Percentiles rank a stretch among this genome's conserved stretches.
These are phyloP conservation scores for Drosophila guanche DNA, from an alignment of 1,140 invertebrate genomes.

Conservation along the genomic window DNA sequence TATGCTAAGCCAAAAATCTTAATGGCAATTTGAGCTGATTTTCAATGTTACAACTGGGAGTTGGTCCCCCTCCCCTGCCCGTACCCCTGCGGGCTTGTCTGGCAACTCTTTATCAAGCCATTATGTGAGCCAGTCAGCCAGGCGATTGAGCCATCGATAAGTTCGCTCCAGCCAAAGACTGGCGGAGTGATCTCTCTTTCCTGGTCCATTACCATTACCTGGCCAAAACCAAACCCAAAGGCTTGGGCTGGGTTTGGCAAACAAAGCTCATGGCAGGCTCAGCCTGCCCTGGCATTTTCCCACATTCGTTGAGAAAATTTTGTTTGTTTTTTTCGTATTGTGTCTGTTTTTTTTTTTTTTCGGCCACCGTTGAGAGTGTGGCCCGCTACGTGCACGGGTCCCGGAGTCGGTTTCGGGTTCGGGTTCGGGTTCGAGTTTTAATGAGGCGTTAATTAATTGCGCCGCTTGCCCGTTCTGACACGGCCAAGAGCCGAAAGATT, in stretches of 20 bases:
- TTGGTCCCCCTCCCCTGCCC: slow-evolving; percentile 30
- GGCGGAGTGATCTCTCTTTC: slow-evolving; percentile 4
- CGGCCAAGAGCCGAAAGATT: slow-evolving; percentile 55
- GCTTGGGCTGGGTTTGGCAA: slow-evolving; percentile 34
- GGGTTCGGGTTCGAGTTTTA: slow-evolving; percentile 61
- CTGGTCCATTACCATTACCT: slow-evolving; percentile 22
- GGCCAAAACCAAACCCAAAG: slow-evolving; percentile 29
- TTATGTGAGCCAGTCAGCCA: slow-evolving; percentile 58
- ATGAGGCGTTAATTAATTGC: slow-evolving; percentile 83
- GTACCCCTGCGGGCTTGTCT: background rate
- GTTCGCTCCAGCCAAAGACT: slow-evolving; percentile 20
- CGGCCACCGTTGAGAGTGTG: slow-evolving; percentile 4
- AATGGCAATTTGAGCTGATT: slow-evolving; percentile 81
- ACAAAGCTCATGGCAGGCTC: slow-evolving; percentile 31
- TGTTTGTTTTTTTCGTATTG: background rate
- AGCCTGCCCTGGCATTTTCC: slow-evolving; percentile 48
- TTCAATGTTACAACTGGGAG: slow-evolving; percentile 83
- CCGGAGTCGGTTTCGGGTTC: slow-evolving; percentile 18
- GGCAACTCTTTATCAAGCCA: slow-evolving; percentile 77
- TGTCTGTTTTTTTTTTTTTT: slow-evolving; percentile 9
- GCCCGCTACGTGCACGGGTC: too few species aligned
- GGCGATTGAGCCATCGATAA: slow-evolving; percentile 75
- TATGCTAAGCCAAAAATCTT: slow-evolving; percentile 59
- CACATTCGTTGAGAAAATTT: slow-evolving; percentile 64
- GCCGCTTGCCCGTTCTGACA: slow-evolving; percentile 70